These are phyloP conservation scores for Habropoda laboriosa DNA, from an alignment of 1,140 invertebrate genomes.

Conservation along the genomic window DNA sequence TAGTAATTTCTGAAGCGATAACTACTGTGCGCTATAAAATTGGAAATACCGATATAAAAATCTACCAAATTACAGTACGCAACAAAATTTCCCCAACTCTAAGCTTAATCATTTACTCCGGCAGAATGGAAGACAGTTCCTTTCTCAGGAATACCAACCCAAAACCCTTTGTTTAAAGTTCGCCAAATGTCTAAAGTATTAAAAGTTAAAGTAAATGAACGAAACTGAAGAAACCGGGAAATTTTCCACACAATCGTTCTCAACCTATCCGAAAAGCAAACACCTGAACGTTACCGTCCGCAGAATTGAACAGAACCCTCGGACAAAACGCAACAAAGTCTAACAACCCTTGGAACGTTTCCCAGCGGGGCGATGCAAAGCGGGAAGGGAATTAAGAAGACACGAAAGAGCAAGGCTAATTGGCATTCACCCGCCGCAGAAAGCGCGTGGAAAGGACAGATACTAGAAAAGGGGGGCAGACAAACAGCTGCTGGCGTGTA, in stretches of 20 bases:
- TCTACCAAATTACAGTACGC: too few relatives aligned
- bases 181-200: too few relatives aligned
- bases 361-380: neutral
- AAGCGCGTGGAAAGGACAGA: neutral
- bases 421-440: neutral
- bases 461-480: neutral
- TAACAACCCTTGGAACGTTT: neutral
- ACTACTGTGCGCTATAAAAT: too few relatives aligned
- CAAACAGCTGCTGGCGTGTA: constrained; percentile 40
- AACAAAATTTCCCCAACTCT: too few relatives aligned
- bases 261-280: neutral
- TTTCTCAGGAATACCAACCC: too few relatives aligned
- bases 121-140: too few relatives aligned
- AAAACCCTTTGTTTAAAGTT: too few relatives aligned
- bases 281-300: neutral
- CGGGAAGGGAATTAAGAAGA: constrained; percentile 4
- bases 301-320: neutral
- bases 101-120: too few relatives aligned
- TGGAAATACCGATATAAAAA: too few relatives aligned
- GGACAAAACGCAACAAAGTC: neutral
- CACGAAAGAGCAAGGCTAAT: constrained; percentile 11
- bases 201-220: too few relatives aligned
- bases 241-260: neutral
- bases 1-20: too few relatives aligned
- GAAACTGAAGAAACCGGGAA: too few relatives aligned